Conservation (phyloP, 2,797 vertebrate species). For the Myoxocephalus aenaeus region DNA sequence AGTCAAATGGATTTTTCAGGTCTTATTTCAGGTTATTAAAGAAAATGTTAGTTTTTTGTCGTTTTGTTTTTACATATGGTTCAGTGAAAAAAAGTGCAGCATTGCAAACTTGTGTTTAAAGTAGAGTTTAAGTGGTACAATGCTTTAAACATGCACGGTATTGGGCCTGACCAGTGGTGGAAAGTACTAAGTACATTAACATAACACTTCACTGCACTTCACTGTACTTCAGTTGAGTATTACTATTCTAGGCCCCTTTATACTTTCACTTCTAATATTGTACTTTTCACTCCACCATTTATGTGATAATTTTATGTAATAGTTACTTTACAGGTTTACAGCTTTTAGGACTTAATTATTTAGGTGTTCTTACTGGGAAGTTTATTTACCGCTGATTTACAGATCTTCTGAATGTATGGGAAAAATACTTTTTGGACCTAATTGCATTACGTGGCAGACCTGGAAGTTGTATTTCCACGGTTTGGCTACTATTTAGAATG, state of each 20-base stretch:
- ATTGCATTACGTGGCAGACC: neutral
- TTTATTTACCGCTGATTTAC: neutral
- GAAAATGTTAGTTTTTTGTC: too few species aligned
- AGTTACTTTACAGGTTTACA: neutral
- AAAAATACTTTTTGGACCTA: neutral
- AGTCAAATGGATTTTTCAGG: too few species aligned
- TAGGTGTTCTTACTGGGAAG: neutral
- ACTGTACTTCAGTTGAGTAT: neutral
- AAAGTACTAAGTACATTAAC: neutral
- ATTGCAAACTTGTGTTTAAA: neutral
- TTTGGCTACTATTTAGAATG: too few species aligned
- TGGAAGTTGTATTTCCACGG: too few species aligned
- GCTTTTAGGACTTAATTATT: neutral
- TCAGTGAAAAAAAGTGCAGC: neutral
- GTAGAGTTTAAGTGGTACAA: neutral
- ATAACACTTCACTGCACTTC: neutral
- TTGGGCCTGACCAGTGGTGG: neutral
- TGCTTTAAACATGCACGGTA: neutral
- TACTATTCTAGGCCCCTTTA: neutral
- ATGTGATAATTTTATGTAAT: neutral
- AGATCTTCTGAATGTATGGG: neutral
- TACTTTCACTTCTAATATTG: neutral
- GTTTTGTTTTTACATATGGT: neutral
- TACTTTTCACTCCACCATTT: neutral
- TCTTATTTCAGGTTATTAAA: too few species aligned